phyloP scores from a whole-genome alignment of 2,888 invertebrate genomes.

The Abrostola triplasia region DNA sequence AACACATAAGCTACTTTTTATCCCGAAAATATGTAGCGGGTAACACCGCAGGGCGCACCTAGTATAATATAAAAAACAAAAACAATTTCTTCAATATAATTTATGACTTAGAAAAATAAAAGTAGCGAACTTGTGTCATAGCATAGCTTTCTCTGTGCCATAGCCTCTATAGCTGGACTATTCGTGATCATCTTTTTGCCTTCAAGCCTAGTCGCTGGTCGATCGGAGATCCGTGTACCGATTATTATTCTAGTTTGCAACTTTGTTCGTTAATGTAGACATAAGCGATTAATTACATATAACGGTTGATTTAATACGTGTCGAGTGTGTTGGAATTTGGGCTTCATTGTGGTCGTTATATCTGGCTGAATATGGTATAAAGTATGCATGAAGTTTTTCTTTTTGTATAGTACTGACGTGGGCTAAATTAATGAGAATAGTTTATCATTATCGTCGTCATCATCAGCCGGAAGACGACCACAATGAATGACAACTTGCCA shows the following conservation, averaged over 20 bases:
- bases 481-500: too few species aligned
- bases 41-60: too few species aligned
- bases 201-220: constrained; percentile 64
- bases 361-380: neutral
- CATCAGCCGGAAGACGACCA: too few species aligned
- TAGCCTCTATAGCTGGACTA: constrained; percentile 56
- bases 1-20: too few species aligned
- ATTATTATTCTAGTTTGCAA: constrained; percentile 41
- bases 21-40: too few species aligned
- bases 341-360: neutral
- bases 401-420: too few species aligned
- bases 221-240: constrained; percentile 63
- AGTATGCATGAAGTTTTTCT: too few species aligned
- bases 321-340: neutral
- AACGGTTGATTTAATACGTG: constrained; percentile 21
- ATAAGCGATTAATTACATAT: neutral
- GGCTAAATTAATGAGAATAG: too few species aligned
- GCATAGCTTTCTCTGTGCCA: constrained; percentile 51
- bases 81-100: too few species aligned
- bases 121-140: constrained; percentile 3
- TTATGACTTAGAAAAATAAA: too few species aligned
- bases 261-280: constrained; percentile 20
- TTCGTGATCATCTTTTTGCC: constrained; percentile 74
- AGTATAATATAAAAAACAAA: too few species aligned
- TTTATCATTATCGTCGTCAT: too few species aligned